A percentile compares a stretch with the other conserved stretches of the same genome.
These are phyloP conservation scores for Muscicapa adusta DNA, from an alignment of 2,113 vertebrate species.

Conservation along the genomic window DNA sequence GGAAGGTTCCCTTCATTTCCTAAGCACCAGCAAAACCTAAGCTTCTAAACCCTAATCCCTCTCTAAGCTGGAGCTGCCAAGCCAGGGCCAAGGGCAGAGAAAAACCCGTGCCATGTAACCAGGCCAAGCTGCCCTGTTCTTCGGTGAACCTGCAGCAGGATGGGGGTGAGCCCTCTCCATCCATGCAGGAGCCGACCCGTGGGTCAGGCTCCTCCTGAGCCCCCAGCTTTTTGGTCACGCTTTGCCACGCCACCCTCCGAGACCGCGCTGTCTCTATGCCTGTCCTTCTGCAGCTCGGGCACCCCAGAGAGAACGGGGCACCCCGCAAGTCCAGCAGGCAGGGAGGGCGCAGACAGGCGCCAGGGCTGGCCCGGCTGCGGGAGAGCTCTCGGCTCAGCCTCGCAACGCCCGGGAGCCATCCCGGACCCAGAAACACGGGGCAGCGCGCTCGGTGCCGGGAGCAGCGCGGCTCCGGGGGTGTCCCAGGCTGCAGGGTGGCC, in stretches of 20 bases:
- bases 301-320: rapidly evolving
- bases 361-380: not conserved
- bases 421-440: rapidly evolving
- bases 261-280: rapidly evolving
- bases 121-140: not conserved
- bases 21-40: slow-evolving; percentile 44
- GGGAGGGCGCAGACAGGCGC: not conserved
- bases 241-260: rapidly evolving
- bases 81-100: slow-evolving; percentile 18
- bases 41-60: slow-evolving; percentile 42
- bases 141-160: rapidly evolving
- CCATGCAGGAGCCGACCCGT: rapidly evolving
- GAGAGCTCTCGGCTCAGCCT: not conserved
- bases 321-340: not conserved
- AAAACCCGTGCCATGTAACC: not conserved
- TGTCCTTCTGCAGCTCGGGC: not conserved
- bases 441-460: rapidly evolving
- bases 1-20: slow-evolving; percentile 23
- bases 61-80: slow-evolving; percentile 17
- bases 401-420: not conserved
- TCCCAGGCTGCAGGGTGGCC: rapidly evolving
- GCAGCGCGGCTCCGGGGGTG: not conserved
- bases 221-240: not conserved
- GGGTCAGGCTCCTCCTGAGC: not conserved
- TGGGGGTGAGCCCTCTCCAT: not conserved